Conservation (phyloP, 35 echinoderm and acorn worm genomes). For the Ophioderma brevispina region DNA sequence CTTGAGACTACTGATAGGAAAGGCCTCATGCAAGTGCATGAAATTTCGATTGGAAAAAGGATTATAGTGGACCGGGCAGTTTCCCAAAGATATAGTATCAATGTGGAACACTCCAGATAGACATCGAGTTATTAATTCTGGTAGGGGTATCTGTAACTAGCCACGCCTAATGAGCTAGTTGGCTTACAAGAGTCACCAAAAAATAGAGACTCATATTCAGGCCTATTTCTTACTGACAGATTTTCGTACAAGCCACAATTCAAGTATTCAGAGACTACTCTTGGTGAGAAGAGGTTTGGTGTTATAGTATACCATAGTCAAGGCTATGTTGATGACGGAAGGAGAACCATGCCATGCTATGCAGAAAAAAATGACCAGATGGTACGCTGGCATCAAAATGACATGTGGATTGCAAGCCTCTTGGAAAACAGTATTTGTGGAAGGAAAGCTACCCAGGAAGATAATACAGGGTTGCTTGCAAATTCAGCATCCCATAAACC, state of each 20-base stretch:
- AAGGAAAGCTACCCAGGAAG: too few relatives aligned
- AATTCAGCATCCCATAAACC: too few relatives aligned
- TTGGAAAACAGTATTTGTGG: neutral
- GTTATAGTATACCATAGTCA: conserved; percentile 6
- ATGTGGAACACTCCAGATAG: conserved; percentile 57
- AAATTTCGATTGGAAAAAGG: conserved; percentile 6
- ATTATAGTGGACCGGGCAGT: neutral
- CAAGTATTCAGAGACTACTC: conserved; percentile 1
- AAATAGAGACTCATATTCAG: conserved; percentile 19
- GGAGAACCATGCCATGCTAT: neutral
- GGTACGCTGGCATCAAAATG: neutral
- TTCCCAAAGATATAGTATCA: conserved; percentile 29
- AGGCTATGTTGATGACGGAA: neutral
- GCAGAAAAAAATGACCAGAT: neutral
- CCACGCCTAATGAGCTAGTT: neutral
- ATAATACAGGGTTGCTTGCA: too few relatives aligned
- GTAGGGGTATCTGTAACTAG: conserved; percentile 1
- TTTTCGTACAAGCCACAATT: conserved; percentile 33
- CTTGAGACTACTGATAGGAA: too few relatives aligned
- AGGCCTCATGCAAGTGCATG: neutral
- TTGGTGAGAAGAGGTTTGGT: conserved; percentile 21
- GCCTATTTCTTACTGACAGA: neutral
- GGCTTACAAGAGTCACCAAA: conserved; percentile 10
- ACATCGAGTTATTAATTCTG: conserved; percentile 14
- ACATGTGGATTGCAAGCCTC: neutral